Evolutionary conservation across 2,797 vertebrate species (phyloP).

Genomic region (Etheostoma perlongum): DNA sequence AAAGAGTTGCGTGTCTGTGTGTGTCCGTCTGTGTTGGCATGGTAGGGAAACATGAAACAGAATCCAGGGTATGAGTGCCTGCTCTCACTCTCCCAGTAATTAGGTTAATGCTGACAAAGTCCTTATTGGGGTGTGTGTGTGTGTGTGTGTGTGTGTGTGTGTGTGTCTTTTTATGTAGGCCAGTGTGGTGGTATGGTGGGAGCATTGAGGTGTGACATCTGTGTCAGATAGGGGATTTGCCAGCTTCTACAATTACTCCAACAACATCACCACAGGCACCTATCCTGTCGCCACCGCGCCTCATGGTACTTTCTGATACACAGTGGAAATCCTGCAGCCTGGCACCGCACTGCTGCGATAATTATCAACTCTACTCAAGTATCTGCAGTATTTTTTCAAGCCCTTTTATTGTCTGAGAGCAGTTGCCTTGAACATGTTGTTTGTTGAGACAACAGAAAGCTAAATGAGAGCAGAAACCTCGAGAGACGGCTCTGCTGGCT

Average conservation of each 20-base stretch:
- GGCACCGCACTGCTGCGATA: conserved; percentile 29
- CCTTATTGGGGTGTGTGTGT: conserved; percentile 66
- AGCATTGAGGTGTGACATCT: conserved; percentile 68
- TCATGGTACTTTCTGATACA: conserved; percentile 54
- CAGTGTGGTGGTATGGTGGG: conserved; percentile 23
- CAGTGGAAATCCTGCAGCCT: conserved; percentile 48
- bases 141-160: conserved; percentile 17
- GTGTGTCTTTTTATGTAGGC: conserved; percentile 22
- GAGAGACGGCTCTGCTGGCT: conserved; percentile 1
- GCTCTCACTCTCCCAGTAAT: conserved; percentile 78
- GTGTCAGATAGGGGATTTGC: conserved; percentile 79
- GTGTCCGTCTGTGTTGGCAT: conserved; percentile 27
- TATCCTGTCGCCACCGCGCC: not conserved
- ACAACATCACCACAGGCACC: conserved; percentile 28
- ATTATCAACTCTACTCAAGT: conserved; percentile 48
- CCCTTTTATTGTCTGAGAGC: conserved; percentile 37
- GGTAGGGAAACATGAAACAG: conserved; percentile 69
- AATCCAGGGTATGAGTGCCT: conserved; percentile 61
- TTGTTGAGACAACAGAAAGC: conserved; percentile 29
- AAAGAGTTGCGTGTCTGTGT: conserved; percentile 27
- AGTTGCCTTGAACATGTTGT: conserved; percentile 35
- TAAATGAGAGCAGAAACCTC: conserved; percentile 18
- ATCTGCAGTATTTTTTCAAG: conserved; percentile 41
- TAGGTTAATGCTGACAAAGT: conserved; percentile 85
- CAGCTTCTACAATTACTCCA: conserved; percentile 70